Base-by-base conservation (phyloP, 2,888 invertebrate species). In the Ommatoiulus sabulosus region DNA sequence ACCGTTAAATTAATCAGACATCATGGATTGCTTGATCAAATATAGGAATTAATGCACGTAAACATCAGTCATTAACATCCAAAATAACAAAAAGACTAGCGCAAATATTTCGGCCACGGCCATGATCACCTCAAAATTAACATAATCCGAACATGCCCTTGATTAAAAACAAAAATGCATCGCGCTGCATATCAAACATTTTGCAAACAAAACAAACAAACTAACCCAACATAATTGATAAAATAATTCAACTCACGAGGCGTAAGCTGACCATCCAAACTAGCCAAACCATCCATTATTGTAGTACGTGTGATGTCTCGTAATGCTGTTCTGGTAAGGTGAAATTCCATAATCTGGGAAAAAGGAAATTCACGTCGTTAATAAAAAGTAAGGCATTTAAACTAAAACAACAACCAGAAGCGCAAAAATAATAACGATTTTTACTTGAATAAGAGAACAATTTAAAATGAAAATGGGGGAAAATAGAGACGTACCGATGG, bases 211-310 rank as follows among this genome's bases (percentile, higher is more conserved):
- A 15, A 12, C 52, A 48, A 48, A 52, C 52, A 35, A 35, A 35
- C 2, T 52, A 52, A 52, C 12, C 3, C 17, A 15, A 52, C 12
- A 52, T 15, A 52, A 15, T 4, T 12, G 35, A 35, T 52, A 87
- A 57, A 86, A 86, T 17, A 44, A 63, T 52, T 72, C 12, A 3
- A 80, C 80, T 80, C 35, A 80, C 80, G 80, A 35, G 80, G 80
- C 12, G 80, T 80, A 24, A 80, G 5, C 80, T 35, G 12, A 43
- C 12, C 80, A 24, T 80, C 72, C 24, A 24, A 8, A 2, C 72
- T 35, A 80, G 35, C 80, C 80, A 24, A 8, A 2, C 72, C 80
- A 80, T 35, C 80, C 80, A 80, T 72, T 10, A 72, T 80, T 80
- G 80, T 43, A 12, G 35, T 35, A 24, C 80, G 5, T 10, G 80